Conservation (phyloP, 2,113 vertebrate genomes). For the Halcyon malimbica region DNA sequence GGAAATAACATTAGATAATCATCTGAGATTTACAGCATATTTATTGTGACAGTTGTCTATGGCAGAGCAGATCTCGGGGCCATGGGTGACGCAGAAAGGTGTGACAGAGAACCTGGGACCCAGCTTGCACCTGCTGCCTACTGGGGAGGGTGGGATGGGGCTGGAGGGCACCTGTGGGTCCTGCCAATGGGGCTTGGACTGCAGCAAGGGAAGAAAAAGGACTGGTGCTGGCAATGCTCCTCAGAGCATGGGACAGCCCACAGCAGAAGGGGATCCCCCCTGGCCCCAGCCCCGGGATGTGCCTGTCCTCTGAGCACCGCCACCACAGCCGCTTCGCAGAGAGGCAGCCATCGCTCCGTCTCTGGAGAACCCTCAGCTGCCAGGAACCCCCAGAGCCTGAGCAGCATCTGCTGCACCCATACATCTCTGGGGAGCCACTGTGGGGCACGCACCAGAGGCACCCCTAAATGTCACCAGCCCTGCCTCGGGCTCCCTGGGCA, state of each 20-base stretch:
- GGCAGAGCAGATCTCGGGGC: fast-evolving
- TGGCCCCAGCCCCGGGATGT: fast-evolving
- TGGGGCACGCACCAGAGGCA: not conserved
- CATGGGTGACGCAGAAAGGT: not conserved
- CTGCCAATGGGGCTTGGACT: fast-evolving
- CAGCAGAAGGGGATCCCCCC: fast-evolving
- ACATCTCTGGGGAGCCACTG: not conserved
- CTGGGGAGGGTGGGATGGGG: fast-evolving
- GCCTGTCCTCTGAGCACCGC: not conserved
- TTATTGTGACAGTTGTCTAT: not conserved
- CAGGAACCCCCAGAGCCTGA: fast-evolving
- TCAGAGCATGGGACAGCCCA: not conserved
- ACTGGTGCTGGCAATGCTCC: fast-evolving
- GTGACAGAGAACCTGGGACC: not conserved
- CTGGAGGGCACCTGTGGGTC: not conserved
- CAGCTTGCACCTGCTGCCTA: not conserved
- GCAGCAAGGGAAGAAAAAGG: not conserved
- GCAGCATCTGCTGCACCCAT: not conserved
- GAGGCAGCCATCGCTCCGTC: fast-evolving
- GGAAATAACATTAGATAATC: not conserved
- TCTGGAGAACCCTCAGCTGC: not conserved
- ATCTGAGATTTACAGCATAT: fast-evolving
- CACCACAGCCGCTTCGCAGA: not conserved
- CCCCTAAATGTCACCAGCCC: not conserved
- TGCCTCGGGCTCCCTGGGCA: not conserved